Conservation (phyloP, 2,113 vertebrate genomes). For the Trinectes maculatus region DNA sequence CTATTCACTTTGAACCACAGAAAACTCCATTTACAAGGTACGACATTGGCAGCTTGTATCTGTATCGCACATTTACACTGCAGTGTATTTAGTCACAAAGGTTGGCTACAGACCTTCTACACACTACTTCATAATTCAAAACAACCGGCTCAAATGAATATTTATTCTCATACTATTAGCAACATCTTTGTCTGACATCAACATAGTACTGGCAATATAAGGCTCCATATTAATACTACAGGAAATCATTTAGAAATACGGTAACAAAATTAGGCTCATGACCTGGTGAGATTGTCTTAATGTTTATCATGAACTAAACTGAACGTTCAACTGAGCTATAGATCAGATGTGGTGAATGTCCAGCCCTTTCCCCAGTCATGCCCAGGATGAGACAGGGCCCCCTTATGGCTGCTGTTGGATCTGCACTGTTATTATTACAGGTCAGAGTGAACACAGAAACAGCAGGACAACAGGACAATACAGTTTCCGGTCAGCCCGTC, state of each 20-base stretch:
- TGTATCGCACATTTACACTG: conserved; percentile 52
- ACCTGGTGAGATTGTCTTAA: conserved; percentile 53
- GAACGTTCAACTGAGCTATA: conserved; percentile 19
- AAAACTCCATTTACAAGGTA: conserved; percentile 60
- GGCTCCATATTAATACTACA: conserved; percentile 47
- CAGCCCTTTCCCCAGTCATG: conserved; percentile 28
- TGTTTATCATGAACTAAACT: conserved; percentile 28
- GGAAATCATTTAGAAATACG: conserved; percentile 19
- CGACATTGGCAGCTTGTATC: conserved; percentile 51
- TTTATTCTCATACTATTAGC: conserved; percentile 38
- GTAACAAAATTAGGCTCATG: conserved; percentile 14
- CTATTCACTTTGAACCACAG: conserved; percentile 64
- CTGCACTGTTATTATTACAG: conserved; percentile 37
- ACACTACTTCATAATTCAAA: conserved; percentile 58
- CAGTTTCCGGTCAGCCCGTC: conserved; percentile 64
- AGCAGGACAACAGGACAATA: conserved; percentile 22
- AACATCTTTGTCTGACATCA: conserved; percentile 69
- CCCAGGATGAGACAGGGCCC: conserved; percentile 27
- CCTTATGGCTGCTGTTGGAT: conserved; percentile 43
- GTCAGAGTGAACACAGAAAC: conserved; percentile 3
- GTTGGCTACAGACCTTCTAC: conserved; percentile 45
- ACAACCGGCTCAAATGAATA: conserved; percentile 36
- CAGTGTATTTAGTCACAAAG: conserved; percentile 52
- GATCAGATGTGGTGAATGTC: conserved; percentile 40
- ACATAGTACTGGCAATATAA: conserved; percentile 66